Percentiles rank a stretch among this genome's conserved stretches.
Evolutionary conservation across 2,113 vertebrate genomes (phyloP).

Genomic region (Pica pica): DNA sequence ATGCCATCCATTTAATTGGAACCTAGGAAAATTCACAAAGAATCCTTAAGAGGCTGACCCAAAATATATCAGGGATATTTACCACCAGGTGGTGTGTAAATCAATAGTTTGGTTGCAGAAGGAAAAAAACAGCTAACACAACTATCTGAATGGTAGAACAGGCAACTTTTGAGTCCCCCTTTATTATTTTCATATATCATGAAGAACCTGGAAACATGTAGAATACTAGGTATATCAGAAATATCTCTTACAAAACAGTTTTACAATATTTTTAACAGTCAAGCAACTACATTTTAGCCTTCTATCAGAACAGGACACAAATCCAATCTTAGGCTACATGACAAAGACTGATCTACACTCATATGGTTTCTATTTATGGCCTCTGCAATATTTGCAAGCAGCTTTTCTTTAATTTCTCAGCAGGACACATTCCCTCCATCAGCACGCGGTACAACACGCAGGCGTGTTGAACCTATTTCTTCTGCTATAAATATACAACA

Average conservation of each 20-base stretch:
- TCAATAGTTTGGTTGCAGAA: background rate
- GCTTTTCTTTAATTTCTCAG: constrained; percentile 30
- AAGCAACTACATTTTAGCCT: background rate
- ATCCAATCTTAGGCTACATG: background rate
- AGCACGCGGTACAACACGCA: background rate
- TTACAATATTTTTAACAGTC: background rate
- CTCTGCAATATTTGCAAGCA: background rate
- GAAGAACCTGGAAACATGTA: background rate
- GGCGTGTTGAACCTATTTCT: constrained; percentile 1
- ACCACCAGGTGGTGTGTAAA: constrained; percentile 16
- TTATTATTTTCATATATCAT: background rate
- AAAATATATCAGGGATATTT: background rate
- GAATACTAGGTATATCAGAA: background rate
- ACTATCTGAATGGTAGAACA: background rate
- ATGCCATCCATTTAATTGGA: constrained; percentile 97
- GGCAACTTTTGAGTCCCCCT: background rate
- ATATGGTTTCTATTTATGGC: constrained; percentile 17
- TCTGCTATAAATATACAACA: constrained; percentile 11
- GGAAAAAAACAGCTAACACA: background rate
- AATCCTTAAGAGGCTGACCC: background rate
- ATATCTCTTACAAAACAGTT: background rate
- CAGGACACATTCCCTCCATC: constrained; percentile 3
- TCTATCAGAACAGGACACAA: background rate
- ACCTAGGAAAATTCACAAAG: constrained; percentile 71
- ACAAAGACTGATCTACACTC: background rate